Percentiles rank a stretch among this genome's conserved stretches.
Evolutionary conservation across 2,888 invertebrate species (phyloP).

Genomic region (Uloborus plumipes): DNA sequence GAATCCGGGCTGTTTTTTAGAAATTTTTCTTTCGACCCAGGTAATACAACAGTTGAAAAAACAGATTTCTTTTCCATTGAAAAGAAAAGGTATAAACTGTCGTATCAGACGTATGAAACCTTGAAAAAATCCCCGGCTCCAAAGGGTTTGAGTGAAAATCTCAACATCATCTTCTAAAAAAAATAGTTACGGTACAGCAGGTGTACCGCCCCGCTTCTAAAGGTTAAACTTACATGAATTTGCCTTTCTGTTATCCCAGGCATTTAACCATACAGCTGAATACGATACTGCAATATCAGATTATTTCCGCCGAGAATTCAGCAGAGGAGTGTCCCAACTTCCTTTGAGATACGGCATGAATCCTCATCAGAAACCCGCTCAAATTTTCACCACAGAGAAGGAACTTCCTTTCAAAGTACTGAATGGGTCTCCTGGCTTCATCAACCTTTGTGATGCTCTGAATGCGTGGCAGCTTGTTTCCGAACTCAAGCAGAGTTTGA

Average conservation of each 20-base stretch:
- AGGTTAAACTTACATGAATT: no score
- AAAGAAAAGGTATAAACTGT: no score
- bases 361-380: constrained; percentile 97
- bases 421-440: constrained; percentile 96
- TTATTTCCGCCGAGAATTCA: constrained; percentile 93
- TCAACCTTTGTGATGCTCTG: constrained; percentile 96
- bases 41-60: no score
- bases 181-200: no score
- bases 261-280: constrained; percentile 95
- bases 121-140: no score
- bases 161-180: no score
- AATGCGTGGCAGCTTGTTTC: constrained; percentile 97
- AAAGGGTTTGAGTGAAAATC: no score
- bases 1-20: no score
- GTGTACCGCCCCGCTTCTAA: no score
- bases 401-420: constrained; percentile 87
- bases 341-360: constrained; percentile 95
- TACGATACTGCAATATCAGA: constrained; percentile 96
- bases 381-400: constrained; percentile 84
- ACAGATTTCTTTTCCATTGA: no score
- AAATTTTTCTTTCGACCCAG: no score
- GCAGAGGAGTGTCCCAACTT: constrained; percentile 82
- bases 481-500: constrained; percentile 84
- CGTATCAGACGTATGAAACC: no score
- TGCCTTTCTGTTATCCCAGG: constrained; percentile 75